These are phyloP conservation scores for Acropora tenuis DNA, from an alignment of 64 coral and sea anemone genomes.

Conservation along the genomic window DNA sequence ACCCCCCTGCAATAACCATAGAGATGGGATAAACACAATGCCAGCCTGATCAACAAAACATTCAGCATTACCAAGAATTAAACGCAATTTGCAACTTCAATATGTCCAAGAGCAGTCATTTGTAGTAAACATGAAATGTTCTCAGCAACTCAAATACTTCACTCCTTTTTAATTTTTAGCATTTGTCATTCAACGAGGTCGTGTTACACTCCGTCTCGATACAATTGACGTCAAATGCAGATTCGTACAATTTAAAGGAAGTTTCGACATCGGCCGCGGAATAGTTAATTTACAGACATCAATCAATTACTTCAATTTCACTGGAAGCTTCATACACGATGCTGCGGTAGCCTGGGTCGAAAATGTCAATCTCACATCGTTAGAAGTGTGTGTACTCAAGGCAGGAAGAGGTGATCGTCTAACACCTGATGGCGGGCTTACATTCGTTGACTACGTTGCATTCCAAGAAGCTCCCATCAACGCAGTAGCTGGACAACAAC, in stretches of 20 bases:
- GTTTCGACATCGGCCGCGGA: constrained; percentile 25
- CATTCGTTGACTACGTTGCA: constrained; percentile 71
- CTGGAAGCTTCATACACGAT: constrained; percentile 65
- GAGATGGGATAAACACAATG: too few species aligned
- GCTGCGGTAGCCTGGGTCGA: constrained; percentile 82
- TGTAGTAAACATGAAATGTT: not conserved
- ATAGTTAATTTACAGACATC: constrained; percentile 39
- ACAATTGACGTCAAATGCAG: constrained; percentile 67
- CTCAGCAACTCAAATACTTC: not conserved
- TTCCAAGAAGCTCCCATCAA: constrained; percentile 67
- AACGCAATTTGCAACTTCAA: too few species aligned
- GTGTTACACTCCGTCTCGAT: constrained; percentile 57
- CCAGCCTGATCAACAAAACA: too few species aligned
- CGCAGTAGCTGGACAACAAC: constrained; percentile 33
- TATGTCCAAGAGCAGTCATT: too few species aligned
- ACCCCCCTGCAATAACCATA: too few species aligned
- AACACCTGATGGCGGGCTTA: constrained; percentile 62
- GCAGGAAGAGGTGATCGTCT: constrained; percentile 71
- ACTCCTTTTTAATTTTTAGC: constrained; percentile 23
- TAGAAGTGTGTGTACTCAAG: constrained; percentile 68
- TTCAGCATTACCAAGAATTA: too few species aligned
- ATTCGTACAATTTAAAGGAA: constrained; percentile 31
- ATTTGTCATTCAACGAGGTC: constrained; percentile 76
- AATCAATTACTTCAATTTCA: constrained; percentile 67
- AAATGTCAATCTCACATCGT: constrained; percentile 26